Percentiles rank a stretch among this genome's conserved stretches.
Conservation (phyloP, 2,113 vertebrate species). For the Cheirogaleus medius region DNA sequence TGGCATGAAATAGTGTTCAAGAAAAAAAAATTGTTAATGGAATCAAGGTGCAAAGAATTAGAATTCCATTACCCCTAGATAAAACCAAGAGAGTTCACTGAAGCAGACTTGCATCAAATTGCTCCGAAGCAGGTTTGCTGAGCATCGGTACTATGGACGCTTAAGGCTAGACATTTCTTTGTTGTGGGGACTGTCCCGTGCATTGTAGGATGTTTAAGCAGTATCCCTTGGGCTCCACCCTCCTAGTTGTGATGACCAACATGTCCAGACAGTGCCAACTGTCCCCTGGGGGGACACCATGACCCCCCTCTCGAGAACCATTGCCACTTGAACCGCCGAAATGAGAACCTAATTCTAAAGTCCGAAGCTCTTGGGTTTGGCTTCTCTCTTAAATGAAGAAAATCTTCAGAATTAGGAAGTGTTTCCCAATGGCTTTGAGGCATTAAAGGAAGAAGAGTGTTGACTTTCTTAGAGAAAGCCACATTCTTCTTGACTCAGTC, state of each 20-base stretch:
- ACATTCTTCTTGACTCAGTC: not conserved
- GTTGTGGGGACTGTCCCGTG: not conserved
- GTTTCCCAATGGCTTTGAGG: not conserved
- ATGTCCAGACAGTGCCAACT: not conserved
- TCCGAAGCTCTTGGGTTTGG: not conserved
- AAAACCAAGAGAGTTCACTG: not conserved
- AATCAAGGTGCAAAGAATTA: not conserved
- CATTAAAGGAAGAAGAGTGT: not conserved
- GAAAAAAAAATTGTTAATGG: not conserved
- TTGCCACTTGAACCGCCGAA: not conserved
- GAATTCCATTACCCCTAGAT: not conserved
- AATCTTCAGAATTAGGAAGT: not conserved
- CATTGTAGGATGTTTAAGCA: not conserved
- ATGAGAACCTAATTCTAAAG: not conserved
- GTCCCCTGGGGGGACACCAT: not conserved
- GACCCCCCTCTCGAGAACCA: not conserved
- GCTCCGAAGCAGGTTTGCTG: not conserved
- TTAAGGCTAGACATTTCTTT: not conserved
- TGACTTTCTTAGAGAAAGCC: not conserved
- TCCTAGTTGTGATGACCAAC: not conserved
- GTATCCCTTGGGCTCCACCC: not conserved
- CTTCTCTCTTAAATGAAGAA: not conserved
- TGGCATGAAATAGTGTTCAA: not conserved
- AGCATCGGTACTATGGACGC: no score
- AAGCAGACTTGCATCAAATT: not conserved